Conservation (phyloP, 1,140 invertebrate species). For the Laupala kohalensis region DNA sequence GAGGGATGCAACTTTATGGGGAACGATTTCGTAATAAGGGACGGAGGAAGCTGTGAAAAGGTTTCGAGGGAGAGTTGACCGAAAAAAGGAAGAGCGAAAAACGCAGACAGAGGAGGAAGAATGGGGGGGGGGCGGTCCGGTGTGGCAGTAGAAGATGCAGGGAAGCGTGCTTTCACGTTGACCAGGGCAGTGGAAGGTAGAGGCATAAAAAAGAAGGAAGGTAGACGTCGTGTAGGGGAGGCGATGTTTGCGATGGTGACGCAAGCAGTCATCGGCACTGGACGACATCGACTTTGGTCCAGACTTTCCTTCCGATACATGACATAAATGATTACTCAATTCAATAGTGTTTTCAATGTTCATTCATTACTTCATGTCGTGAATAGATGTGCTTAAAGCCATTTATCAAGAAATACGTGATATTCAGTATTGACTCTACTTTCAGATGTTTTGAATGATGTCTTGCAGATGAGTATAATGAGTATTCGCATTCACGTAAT, state of each 20-base stretch:
- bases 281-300: no score
- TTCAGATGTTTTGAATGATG: no score
- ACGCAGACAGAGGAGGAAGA: background rate
- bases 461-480: no score
- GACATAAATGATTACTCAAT: no score
- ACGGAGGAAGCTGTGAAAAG: background rate
- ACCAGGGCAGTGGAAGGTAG: background rate
- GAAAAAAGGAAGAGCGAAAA: background rate
- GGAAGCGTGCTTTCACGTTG: background rate
- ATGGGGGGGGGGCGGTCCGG: background rate
- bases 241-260: background rate
- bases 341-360: no score
- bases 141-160: background rate
- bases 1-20: background rate
- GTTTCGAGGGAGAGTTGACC: background rate
- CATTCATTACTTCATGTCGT: no score
- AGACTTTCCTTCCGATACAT: no score
- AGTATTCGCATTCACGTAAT: no score
- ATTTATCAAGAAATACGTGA: no score
- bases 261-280: no score
- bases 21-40: background rate
- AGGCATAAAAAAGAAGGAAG: background rate
- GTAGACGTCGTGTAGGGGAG: background rate
- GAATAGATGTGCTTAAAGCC: no score
- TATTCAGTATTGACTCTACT: no score